A percentile compares a stretch with the other conserved stretches of the same genome.
Evolutionary conservation across 2,113 vertebrate species (phyloP).

Genomic region (Chaenogobius annularis): DNA sequence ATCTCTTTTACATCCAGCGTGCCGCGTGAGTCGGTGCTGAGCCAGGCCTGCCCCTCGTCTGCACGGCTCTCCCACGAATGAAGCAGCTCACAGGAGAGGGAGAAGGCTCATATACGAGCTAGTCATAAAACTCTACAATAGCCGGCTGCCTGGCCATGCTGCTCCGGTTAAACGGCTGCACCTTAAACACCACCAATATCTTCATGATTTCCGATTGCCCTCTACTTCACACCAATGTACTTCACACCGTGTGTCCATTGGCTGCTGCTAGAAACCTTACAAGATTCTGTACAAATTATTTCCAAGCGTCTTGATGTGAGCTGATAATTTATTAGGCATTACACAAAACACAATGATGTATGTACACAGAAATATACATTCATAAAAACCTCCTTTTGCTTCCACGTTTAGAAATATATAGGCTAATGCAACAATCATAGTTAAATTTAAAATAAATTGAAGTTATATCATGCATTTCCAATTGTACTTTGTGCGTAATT

Average conservation of each 20-base stretch:
- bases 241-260: not conserved
- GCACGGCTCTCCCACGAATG: slow-evolving; percentile 86
- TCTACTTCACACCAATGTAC: slow-evolving; percentile 11
- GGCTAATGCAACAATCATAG: slow-evolving; percentile 9
- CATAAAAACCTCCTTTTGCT: slow-evolving; percentile 44
- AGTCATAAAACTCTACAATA: slow-evolving; percentile 99
- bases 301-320: slow-evolving; percentile 44
- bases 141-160: slow-evolving; percentile 87
- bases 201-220: slow-evolving; percentile 90
- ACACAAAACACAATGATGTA: slow-evolving; percentile 71
- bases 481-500: slow-evolving; percentile 12
- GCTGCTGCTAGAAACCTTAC: not conserved
- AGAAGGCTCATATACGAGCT: slow-evolving; percentile 94
- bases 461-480: too few species aligned
- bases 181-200: slow-evolving; percentile 83
- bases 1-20: slow-evolving; percentile 36
- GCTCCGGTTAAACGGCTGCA: slow-evolving; percentile 82
- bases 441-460: not conserved
- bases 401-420: slow-evolving; percentile 48
- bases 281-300: not conserved
- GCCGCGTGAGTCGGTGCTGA: slow-evolving; percentile 42
- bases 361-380: slow-evolving; percentile 72
- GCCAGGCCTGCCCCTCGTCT: slow-evolving; percentile 82
- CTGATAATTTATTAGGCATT: slow-evolving; percentile 79
- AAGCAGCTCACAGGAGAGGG: slow-evolving; percentile 90